phyloP scores from a whole-genome alignment of 1,140 invertebrate species.

The Caligus rogercresseyi region DNA sequence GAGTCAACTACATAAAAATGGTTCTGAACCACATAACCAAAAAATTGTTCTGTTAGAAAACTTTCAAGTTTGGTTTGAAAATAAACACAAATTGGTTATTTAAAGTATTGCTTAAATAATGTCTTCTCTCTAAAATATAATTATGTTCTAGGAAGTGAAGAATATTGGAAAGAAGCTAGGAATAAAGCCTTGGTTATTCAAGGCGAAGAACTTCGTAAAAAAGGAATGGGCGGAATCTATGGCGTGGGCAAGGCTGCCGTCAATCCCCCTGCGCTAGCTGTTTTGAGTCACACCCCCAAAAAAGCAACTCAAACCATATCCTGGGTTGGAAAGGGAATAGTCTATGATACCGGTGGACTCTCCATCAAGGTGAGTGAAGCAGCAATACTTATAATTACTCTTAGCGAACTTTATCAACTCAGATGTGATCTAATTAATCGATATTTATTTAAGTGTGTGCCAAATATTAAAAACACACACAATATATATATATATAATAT shows the following conservation, averaged over 20 bases:
- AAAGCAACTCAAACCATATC: conserved; percentile 53
- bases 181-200: conserved; percentile 47
- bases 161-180: conserved; percentile 42
- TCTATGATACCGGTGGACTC: conserved; percentile 79
- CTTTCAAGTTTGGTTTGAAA: not conserved
- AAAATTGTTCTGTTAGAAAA: too few species aligned
- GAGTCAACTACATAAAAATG: too few species aligned
- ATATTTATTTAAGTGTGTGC: too few species aligned
- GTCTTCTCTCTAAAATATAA: too few species aligned
- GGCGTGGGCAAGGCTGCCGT: conserved; percentile 62
- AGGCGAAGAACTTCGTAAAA: conserved; percentile 49
- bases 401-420: too few species aligned
- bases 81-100: conserved; percentile 1
- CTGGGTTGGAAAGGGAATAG: conserved; percentile 83
- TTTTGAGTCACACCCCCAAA: conserved; percentile 46
- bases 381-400: too few species aligned
- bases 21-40: too few species aligned
- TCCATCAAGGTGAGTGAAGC: conserved; percentile 54
- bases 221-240: conserved; percentile 67
- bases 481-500: too few species aligned
- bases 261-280: conserved; percentile 55
- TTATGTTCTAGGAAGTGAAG: conserved; percentile 45
- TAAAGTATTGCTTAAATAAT: too few species aligned
- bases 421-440: too few species aligned
- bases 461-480: too few species aligned